Evolutionary conservation across 2,888 invertebrate species (phyloP).

Genomic region (Drosophila rellima): DNA sequence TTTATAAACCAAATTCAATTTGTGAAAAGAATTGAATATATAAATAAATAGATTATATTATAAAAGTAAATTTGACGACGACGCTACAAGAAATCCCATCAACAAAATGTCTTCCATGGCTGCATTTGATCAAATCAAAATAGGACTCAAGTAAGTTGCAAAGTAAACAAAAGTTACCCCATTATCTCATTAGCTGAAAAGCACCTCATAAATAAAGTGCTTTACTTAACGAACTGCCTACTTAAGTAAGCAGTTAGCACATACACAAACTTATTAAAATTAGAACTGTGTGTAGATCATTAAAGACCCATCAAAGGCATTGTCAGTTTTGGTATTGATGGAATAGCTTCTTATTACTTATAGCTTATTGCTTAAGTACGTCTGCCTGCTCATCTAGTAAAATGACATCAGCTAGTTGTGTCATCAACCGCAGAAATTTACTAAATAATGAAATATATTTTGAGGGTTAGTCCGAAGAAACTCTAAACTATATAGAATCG

Average conservation of each 20-base stretch:
- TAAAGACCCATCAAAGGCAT: slow-evolving; percentile 8
- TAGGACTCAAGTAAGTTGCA: slow-evolving; percentile 85
- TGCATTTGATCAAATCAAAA: slow-evolving; percentile 84
- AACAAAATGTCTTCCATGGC: slow-evolving; percentile 83
- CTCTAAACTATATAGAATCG: too few relatives aligned
- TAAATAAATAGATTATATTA: slow-evolving; percentile 3
- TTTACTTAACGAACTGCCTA: background rate
- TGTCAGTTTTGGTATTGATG: slow-evolving; percentile 7
- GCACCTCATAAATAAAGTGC: background rate
- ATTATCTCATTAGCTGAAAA: background rate
- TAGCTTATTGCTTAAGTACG: slow-evolving; percentile 15
- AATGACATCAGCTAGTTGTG: slow-evolving; percentile 55
- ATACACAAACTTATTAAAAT: background rate
- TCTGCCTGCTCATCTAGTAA: slow-evolving; percentile 8
- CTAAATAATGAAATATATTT: background rate
- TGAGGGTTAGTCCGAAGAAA: background rate
- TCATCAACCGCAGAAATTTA: slow-evolving; percentile 28
- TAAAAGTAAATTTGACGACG: slow-evolving; percentile 17
- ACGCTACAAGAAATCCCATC: slow-evolving; percentile 8
- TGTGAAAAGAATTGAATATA: slow-evolving; percentile 7
- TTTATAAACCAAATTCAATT: slow-evolving; percentile 26
- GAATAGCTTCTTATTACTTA: slow-evolving; percentile 12
- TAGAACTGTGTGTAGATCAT: slow-evolving; percentile 39
- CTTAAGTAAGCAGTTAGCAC: slow-evolving; percentile 7
- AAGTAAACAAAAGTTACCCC: too few relatives aligned